Evolutionary conservation across 2,113 vertebrate genomes (phyloP).

Genomic region (Montifringilla adamsi): DNA sequence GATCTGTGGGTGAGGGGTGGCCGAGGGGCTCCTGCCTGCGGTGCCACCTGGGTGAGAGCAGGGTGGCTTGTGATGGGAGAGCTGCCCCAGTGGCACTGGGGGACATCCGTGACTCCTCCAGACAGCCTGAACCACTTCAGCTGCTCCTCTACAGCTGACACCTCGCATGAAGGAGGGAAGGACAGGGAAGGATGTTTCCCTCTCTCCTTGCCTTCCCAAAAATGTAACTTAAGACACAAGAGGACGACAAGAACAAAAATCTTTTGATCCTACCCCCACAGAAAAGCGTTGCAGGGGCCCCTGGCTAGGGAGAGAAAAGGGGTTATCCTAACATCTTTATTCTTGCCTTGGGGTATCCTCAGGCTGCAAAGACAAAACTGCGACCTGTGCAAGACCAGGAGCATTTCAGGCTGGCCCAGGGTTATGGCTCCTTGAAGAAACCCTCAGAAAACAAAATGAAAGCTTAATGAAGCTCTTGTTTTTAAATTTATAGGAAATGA

Average conservation of each 20-base stretch:
- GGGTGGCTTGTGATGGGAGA: accelerated
- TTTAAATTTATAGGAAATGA: not conserved
- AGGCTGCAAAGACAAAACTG: not conserved
- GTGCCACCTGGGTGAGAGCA: not conserved
- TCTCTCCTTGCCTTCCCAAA: not conserved
- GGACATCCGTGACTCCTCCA: not conserved
- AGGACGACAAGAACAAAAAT: not conserved
- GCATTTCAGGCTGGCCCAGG: not conserved
- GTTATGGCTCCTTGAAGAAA: not conserved
- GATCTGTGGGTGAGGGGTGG: not conserved
- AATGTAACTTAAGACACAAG: not conserved
- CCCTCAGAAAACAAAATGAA: not conserved
- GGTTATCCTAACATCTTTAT: not conserved
- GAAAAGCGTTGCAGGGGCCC: not conserved
- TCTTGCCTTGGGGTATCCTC: not conserved
- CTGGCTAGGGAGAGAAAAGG: not conserved
- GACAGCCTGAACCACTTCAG: not conserved
- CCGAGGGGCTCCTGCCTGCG: accelerated
- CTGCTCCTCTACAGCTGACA: not conserved
- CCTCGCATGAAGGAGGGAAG: not conserved
- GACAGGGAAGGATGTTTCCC: not conserved
- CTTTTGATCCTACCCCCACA: not conserved
- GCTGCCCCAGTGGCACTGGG: not conserved
- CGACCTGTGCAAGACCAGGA: not conserved
- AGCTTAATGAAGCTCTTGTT: not conserved